A percentile compares a stretch with the other conserved stretches of the same genome.
Conservation (phyloP, 1,140 invertebrate species). For the Zaprionus tsacasi region DNA sequence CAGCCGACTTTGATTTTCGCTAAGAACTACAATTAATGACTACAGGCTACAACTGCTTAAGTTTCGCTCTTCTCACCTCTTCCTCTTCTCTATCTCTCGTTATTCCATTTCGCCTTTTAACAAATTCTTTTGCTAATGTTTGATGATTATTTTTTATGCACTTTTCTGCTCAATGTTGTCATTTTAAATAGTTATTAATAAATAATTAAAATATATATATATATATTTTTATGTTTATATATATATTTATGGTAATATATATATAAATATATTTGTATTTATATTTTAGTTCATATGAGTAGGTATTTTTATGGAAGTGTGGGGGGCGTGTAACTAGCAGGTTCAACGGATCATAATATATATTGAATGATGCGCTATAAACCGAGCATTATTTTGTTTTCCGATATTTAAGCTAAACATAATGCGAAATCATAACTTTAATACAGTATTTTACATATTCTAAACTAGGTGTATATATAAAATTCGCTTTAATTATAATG, state of each 20-base stretch:
- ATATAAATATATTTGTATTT: conserved; percentile 40
- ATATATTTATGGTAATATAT: conserved; percentile 32
- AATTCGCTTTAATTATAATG: conserved; percentile 53
- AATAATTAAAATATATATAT: conserved; percentile 70
- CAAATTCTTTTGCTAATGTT: conserved; percentile 68
- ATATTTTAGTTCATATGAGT: conserved; percentile 49
- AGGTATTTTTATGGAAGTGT: conserved; percentile 55
- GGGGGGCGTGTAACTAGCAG: conserved; percentile 35
- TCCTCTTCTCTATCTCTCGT: conserved; percentile 35
- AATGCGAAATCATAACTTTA: conserved; percentile 65
- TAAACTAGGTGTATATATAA: conserved; percentile 49
- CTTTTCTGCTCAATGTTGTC: conserved; percentile 37
- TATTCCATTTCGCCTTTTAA: conserved; percentile 45
- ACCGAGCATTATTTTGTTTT: conserved; percentile 66
- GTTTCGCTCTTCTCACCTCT: conserved; percentile 16
- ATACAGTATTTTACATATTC: conserved; percentile 73
- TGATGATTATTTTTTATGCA: conserved; percentile 66
- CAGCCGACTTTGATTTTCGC: conserved; percentile 74
- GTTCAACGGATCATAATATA: conserved; percentile 26
- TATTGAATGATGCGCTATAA: conserved; percentile 36
- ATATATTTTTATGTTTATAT: conserved; percentile 40
- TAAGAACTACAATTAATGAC: conserved; percentile 82
- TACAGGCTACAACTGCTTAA: conserved; percentile 78
- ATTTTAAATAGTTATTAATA: conserved; percentile 75
- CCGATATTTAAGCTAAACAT: conserved; percentile 48